Conservation (phyloP, 2,113 vertebrate species). For the Steatornis caripensis region DNA sequence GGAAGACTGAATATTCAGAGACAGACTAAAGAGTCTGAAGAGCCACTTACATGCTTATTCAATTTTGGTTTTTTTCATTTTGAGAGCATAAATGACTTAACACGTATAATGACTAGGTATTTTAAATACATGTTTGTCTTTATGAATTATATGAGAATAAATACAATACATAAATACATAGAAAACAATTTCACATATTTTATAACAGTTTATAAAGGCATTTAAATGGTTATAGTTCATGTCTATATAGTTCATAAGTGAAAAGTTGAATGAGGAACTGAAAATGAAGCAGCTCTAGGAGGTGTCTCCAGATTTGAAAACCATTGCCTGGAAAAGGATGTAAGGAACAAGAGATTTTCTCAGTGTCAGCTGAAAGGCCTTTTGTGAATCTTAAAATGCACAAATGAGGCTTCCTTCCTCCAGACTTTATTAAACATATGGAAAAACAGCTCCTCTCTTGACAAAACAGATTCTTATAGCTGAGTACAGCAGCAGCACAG, state of each 20-base stretch:
- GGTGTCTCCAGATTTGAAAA: not conserved
- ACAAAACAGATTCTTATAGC: not conserved
- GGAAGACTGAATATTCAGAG: not conserved
- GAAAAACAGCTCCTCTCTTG: not conserved
- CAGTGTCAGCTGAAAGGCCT: not conserved
- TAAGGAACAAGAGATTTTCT: not conserved
- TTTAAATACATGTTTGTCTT: not conserved
- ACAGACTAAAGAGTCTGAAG: not conserved
- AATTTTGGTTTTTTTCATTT: not conserved
- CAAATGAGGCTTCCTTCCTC: not conserved
- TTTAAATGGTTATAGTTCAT: not conserved
- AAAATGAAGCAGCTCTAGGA: not conserved
- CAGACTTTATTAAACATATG: not conserved
- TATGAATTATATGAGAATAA: not conserved
- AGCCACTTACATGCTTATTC: not conserved
- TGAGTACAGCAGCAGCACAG: not conserved
- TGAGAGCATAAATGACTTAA: not conserved
- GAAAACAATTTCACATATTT: not conserved
- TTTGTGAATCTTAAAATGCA: not conserved
- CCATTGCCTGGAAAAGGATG: not conserved
- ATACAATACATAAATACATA: not conserved
- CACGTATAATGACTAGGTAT: not conserved
- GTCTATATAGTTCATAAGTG: not conserved
- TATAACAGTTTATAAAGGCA: not conserved
- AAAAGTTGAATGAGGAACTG: not conserved